Conservation (phyloP, 1,140 invertebrate species). For the Drosophila tropicalis region DNA sequence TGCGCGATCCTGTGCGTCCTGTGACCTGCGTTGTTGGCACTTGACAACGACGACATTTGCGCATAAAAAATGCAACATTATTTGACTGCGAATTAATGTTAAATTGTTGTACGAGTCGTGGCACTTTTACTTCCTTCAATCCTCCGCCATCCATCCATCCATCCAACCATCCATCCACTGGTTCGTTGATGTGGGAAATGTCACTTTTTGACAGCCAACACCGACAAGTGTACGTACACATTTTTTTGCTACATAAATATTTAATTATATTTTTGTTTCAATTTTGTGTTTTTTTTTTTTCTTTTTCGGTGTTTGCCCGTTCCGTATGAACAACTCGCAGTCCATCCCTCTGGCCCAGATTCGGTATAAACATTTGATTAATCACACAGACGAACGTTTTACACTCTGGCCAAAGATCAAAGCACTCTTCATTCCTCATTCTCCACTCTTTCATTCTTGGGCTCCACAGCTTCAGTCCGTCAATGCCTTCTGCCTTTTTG, state of each 20-base stretch:
- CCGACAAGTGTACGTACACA: conserved; percentile 77
- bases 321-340: conserved; percentile 6
- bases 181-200: conserved; percentile 76
- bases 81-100: conserved; percentile 81
- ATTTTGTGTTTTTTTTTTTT: conserved; percentile 34
- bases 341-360: conserved; percentile 7
- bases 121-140: too few species aligned
- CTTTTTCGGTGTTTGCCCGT: conserved; percentile 18
- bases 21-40: conserved; percentile 53
- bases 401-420: conserved; percentile 65
- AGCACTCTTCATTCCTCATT: conserved; percentile 45
- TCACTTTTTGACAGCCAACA: conserved; percentile 70
- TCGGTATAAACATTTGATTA: conserved; percentile 75
- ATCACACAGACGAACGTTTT: conserved; percentile 58
- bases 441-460: not conserved
- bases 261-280: conserved; percentile 78
- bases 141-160: conserved; percentile 5
- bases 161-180: conserved; percentile 13
- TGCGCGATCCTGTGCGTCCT: conserved; percentile 43
- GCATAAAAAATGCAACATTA: conserved; percentile 80
- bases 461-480: not conserved
- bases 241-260: conserved; percentile 68
- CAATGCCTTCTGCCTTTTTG: conserved; percentile 2
- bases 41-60: conserved; percentile 81
- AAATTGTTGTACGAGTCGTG: conserved; percentile 66